phyloP scores from a whole-genome alignment of 1,140 invertebrate species.

The Ericerus pela region DNA sequence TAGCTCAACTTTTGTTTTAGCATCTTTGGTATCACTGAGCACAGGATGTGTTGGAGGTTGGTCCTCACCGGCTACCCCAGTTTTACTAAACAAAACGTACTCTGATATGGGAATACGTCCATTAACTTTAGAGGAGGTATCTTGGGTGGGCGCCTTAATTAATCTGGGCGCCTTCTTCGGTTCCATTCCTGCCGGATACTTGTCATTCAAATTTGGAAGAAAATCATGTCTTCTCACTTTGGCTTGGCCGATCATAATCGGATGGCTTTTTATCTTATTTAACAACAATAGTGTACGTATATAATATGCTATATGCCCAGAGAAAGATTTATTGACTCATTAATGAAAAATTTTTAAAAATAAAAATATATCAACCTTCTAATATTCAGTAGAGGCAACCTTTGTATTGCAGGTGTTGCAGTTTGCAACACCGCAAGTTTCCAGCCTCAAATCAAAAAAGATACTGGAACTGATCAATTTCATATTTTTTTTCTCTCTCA shows the following conservation, averaged over 20 bases:
- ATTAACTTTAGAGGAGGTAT: constrained; percentile 36
- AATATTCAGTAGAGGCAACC: too few species aligned
- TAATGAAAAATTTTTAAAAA: neutral
- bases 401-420: too few species aligned
- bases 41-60: constrained; percentile 55
- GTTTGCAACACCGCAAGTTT: too few species aligned
- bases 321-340: neutral
- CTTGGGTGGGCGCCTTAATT: constrained; percentile 54
- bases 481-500: too few species aligned
- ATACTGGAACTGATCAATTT: too few species aligned
- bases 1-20: constrained; percentile 16
- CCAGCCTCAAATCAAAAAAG: too few species aligned
- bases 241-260: constrained; percentile 51
- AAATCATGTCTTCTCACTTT: constrained; percentile 54
- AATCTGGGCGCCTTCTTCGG: constrained; percentile 45
- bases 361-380: neutral
- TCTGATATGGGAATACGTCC: constrained; percentile 23
- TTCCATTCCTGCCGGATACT: constrained; percentile 15
- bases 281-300: constrained; percentile 15
- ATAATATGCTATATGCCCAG: too few species aligned
- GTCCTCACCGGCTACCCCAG: constrained; percentile 50
- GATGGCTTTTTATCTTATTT: constrained; percentile 38
- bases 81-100: constrained; percentile 31
- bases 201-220: constrained; percentile 54
- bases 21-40: constrained; percentile 47